These are phyloP conservation scores for Eidolon helvum DNA, from an alignment of 2,113 vertebrate species.

Conservation along the genomic window DNA sequence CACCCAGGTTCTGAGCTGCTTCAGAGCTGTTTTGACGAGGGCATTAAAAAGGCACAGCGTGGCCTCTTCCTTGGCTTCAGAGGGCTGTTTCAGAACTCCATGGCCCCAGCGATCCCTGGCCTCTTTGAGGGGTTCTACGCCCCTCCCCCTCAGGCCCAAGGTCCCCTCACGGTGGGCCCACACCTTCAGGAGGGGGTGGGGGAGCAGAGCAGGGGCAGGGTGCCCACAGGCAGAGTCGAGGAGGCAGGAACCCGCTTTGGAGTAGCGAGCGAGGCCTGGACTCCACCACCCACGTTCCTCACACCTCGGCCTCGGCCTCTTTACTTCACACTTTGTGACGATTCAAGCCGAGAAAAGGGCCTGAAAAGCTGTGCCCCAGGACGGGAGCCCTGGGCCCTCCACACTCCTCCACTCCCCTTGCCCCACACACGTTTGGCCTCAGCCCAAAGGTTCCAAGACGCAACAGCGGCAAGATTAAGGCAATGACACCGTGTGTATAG, in stretches of 20 bases:
- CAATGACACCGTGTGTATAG: background rate
- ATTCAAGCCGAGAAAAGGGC: no score
- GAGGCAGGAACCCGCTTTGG: background rate
- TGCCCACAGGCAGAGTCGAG: background rate
- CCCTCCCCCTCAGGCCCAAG: no score
- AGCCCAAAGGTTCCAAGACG: background rate
- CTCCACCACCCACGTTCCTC: fast-evolving
- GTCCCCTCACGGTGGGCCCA: fast-evolving
- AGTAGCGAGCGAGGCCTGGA: background rate
- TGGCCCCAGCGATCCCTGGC: background rate
- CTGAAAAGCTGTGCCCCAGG: background rate
- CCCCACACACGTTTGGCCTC: fast-evolving
- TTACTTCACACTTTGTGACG: background rate
- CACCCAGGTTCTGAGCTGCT: no score
- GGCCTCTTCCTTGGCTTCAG: no score
- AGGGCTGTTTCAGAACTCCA: background rate
- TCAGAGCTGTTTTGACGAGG: no score
- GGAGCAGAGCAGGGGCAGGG: no score
- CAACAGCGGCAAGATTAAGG: background rate
- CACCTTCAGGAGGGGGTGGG: no score
- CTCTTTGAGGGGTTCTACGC: background rate
- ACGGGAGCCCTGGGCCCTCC: background rate
- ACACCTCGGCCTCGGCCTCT: background rate
- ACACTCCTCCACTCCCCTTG: fast-evolving
- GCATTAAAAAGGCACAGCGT: no score